Percentiles rank a stretch among this genome's conserved stretches.
Conservation (phyloP, 2,888 invertebrate species). For the Cylloceria caligata region DNA sequence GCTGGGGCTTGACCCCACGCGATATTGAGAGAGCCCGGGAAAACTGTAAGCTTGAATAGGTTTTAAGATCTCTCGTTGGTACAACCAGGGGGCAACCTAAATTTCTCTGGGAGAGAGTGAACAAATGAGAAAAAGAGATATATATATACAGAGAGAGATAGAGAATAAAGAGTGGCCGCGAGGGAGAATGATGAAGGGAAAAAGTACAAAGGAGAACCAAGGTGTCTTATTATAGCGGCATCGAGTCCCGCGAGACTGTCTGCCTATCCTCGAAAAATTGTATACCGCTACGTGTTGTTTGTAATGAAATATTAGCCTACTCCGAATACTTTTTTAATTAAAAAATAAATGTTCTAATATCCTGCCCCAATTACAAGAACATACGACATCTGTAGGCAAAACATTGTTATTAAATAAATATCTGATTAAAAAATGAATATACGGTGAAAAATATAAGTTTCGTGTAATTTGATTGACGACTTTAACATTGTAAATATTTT, state of each 20-base stretch:
- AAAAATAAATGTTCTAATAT: constrained; percentile 18
- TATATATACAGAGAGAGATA: constrained; percentile 41
- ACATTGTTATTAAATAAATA: no score
- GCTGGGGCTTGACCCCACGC: constrained; percentile 34
- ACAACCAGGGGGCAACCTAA: constrained; percentile 40
- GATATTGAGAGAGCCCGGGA: constrained; percentile 36
- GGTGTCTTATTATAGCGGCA: constrained; percentile 31
- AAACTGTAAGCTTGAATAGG: constrained; percentile 38
- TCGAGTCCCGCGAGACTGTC: background rate
- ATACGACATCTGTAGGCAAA: no score
- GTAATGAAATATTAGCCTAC: constrained; percentile 12
- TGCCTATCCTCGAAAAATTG: constrained; percentile 5
- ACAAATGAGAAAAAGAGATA: no score
- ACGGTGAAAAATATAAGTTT: no score
- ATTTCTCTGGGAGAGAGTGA: constrained; percentile 47
- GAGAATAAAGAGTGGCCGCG: constrained; percentile 18
- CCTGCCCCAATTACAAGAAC: background rate
- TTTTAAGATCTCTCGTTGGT: constrained; percentile 28
- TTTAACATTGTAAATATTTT: background rate
- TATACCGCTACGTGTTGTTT: background rate
- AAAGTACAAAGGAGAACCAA: constrained; percentile 30
- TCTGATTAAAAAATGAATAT: no score
- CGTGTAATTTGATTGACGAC: background rate
- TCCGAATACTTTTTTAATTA: background rate
- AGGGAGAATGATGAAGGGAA: constrained; percentile 34